phyloP scores from a whole-genome alignment of 2,113 vertebrate species.

The Microtus oregoni region DNA sequence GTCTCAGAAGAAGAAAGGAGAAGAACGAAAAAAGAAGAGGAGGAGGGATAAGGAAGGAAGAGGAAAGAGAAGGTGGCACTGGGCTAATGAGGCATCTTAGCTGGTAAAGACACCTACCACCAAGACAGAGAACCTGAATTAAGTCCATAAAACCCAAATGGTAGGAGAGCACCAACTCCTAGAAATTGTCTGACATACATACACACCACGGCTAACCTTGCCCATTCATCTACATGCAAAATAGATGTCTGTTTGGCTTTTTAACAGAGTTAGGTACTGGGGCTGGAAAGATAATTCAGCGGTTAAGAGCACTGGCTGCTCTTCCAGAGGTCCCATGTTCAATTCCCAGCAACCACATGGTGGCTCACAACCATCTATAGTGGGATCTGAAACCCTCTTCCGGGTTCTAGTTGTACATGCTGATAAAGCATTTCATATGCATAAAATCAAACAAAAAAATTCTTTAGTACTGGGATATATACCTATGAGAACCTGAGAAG shows the following conservation, averaged over 20 bases:
- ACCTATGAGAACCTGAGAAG: neutral
- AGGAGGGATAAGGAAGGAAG: neutral
- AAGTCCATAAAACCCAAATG: neutral
- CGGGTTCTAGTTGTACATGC: neutral
- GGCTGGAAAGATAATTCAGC: neutral
- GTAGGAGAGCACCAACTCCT: neutral
- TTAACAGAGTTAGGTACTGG: neutral
- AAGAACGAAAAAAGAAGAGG: neutral
- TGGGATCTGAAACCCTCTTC: neutral
- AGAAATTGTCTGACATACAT: neutral
- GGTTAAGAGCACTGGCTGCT: neutral
- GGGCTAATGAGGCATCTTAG: neutral
- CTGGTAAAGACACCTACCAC: neutral
- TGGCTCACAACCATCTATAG: neutral
- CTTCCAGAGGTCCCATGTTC: too few relatives aligned
- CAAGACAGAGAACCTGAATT: neutral
- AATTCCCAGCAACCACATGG: neutral
- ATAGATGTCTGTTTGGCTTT: neutral
- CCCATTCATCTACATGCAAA: neutral
- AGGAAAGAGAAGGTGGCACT: neutral
- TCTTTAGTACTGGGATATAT: neutral
- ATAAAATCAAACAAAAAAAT: neutral
- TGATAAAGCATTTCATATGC: neutral
- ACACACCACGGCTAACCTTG: neutral
- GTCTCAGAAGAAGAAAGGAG: neutral